These are phyloP conservation scores for Gallinago stenura DNA, from an alignment of 2,797 vertebrate species.

Conservation along the genomic window DNA sequence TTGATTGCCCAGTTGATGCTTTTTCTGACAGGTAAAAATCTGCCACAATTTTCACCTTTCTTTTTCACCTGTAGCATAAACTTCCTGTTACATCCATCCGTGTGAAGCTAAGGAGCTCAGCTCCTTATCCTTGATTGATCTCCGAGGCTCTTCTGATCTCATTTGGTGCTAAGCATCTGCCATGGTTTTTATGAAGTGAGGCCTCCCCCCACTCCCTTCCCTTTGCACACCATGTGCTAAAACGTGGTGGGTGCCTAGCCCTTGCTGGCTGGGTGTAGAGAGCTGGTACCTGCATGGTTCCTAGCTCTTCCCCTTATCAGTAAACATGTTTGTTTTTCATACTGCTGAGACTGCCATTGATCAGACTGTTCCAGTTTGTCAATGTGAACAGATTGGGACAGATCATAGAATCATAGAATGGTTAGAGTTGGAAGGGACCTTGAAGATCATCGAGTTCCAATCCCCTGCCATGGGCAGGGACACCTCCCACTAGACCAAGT, in stretches of 20 bases:
- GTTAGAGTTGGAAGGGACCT: too few relatives aligned
- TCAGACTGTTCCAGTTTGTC: background rate
- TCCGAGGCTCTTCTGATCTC: background rate
- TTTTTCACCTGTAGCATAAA: constrained; percentile 3
- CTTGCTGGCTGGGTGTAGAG: background rate
- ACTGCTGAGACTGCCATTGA: background rate
- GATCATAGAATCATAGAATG: background rate
- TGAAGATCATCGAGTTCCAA: too few relatives aligned
- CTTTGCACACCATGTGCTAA: background rate
- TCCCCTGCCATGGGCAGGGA: too few relatives aligned
- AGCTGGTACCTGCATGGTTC: background rate
- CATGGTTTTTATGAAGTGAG: background rate
- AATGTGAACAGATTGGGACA: background rate
- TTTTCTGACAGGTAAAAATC: background rate
- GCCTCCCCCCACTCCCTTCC: background rate
- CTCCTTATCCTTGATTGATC: background rate
- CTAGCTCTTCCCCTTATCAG: background rate
- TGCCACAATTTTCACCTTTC: background rate
- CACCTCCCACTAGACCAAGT: too few relatives aligned
- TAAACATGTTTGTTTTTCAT: background rate
- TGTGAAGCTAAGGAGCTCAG: constrained; percentile 11
- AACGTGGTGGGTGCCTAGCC: background rate
- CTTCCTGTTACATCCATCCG: background rate
- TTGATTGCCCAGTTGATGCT: background rate
- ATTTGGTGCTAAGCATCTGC: background rate